A percentile compares a stretch with the other conserved stretches of the same genome.
phyloP scores from a whole-genome alignment of 2,797 vertebrate species.

The Poeciliopsis turneri region DNA sequence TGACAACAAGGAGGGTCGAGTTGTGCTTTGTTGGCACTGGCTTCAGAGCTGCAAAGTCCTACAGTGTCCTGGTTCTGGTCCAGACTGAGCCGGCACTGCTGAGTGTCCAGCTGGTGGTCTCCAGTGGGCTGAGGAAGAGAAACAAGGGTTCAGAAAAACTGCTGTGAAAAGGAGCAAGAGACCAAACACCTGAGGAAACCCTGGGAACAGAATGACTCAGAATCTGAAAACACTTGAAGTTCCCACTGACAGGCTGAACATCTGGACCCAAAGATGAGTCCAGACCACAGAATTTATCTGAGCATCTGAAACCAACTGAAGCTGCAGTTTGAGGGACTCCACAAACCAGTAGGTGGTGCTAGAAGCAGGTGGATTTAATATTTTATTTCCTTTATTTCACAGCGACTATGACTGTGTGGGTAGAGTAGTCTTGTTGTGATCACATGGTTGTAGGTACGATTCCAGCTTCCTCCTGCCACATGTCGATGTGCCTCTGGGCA shows the following conservation, averaged over 20 bases:
- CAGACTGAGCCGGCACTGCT: not conserved
- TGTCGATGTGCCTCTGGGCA: no score
- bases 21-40: constrained; percentile 32
- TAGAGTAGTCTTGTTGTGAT: no score
- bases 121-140: constrained; percentile 20
- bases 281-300: not conserved
- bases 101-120: constrained; percentile 25
- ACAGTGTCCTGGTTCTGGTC: constrained; percentile 7
- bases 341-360: not conserved
- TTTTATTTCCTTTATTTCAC: no score
- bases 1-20: not conserved
- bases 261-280: not conserved
- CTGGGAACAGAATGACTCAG: not conserved
- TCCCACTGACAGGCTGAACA: not conserved
- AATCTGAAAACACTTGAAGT: not conserved
- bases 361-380: not conserved
- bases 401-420: no score
- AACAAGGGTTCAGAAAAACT: not conserved
- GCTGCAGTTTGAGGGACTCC: not conserved
- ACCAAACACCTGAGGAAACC: not conserved
- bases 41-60: constrained; percentile 23
- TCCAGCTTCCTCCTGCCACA: no score
- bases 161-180: not conserved
- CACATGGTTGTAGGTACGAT: no score
- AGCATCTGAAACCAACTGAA: not conserved